Evolutionary conservation across 2,888 invertebrate genomes (phyloP).

Genomic region (Heteromurus nitidus): DNA sequence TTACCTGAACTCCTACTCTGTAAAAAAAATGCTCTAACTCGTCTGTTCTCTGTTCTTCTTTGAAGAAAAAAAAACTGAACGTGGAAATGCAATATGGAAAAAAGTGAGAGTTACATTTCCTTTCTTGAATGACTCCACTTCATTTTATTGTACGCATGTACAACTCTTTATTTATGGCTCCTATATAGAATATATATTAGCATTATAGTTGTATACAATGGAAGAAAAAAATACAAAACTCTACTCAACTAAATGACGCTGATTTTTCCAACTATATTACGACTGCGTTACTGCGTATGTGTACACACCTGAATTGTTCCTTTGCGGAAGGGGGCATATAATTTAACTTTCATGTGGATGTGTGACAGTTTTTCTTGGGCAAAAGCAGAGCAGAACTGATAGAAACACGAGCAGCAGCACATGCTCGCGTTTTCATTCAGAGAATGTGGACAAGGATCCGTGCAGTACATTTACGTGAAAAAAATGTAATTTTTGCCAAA

Average conservation of each 20-base stretch:
- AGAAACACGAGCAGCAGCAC: conserved; percentile 13
- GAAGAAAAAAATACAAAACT: conserved; percentile 1
- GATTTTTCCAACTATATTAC: background rate
- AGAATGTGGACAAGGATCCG: conserved; percentile 3
- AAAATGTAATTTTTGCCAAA: conserved; percentile 18
- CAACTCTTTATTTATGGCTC: background rate
- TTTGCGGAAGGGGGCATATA: conserved; percentile 49
- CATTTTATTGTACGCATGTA: conserved; percentile 50
- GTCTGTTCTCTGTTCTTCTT: too few relatives aligned
- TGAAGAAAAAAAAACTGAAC: conserved; percentile 17
- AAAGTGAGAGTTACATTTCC: conserved; percentile 64
- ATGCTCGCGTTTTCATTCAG: conserved; percentile 1
- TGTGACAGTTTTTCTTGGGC: conserved; percentile 53
- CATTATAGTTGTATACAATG: background rate
- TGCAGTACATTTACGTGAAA: conserved; percentile 9
- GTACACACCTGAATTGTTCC: conserved; percentile 13
- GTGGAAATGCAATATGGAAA: conserved; percentile 62
- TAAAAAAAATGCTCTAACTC: too few relatives aligned
- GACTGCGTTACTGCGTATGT: background rate
- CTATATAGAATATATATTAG: background rate
- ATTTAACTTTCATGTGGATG: conserved; percentile 55
- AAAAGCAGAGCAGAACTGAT: conserved; percentile 43
- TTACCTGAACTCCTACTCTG: too few relatives aligned
- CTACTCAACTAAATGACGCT: background rate
- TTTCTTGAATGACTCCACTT: conserved; percentile 43